Base-by-base conservation (phyloP, 2,888 invertebrate species). In the Coenonympha arcania region DNA sequence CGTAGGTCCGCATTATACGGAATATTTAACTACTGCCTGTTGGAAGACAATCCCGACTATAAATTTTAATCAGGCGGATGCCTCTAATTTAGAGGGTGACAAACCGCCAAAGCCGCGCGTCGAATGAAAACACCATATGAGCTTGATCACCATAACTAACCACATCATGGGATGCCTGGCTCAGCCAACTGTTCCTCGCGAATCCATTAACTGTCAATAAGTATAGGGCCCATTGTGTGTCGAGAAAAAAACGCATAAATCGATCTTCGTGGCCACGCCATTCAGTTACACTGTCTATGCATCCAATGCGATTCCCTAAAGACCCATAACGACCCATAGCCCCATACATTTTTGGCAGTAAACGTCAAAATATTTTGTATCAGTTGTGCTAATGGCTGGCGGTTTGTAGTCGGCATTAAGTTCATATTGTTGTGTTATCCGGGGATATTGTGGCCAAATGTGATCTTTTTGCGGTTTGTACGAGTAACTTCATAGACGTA, bases 321-420 rank as follows among this genome's bases (percentile, higher is more conserved):
- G 83, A 73, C 68, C 79, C 13, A 2, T 22, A 33, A 4, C 15
- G 15, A 16, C 8, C 15, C 8, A 33, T 33, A 9, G 15, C 31
- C 67, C 78, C 77, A 76, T 79, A 75, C 71, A 68, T 75, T 75
- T 82, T 73, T 67, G 68, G 72, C 68, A 66, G 71, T 68, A 72
- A 76, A 79, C 62, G 86, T 85, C 86, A 84, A 83, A 86, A 86
- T 84, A 86, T 86, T 86, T 80, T 77, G 77, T 80, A 76, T 82
- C 80, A 75, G 76, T 73, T 76, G 78, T 76, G 74, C 75, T 82
- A 83, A 84, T 83, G 83, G 79, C 59, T 57, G 4, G 60, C 65
- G 63, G 65, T 78, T 76, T 79, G 76, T 73, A 73, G 67, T 70
- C 67, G 60, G 68, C 74, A 79, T 82, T 82, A 79, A 71, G 64